Conservation (phyloP, 2,797 vertebrate species). For the Malurus splendens region DNA sequence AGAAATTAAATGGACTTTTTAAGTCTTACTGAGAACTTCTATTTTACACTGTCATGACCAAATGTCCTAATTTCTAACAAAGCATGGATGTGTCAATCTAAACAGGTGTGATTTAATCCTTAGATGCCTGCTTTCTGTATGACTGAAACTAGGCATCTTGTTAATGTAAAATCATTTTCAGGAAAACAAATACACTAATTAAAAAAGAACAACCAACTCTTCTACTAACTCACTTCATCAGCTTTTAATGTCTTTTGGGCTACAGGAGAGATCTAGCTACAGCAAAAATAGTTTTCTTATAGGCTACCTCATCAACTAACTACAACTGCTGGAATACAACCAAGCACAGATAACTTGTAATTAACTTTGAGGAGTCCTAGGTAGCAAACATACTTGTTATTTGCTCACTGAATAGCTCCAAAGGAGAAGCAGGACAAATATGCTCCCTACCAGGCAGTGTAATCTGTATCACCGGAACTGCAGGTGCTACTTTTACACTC, state of each 20-base stretch:
- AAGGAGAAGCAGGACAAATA: not conserved
- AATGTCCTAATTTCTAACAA: not conserved
- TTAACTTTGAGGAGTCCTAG: not conserved
- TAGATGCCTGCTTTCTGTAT: not conserved
- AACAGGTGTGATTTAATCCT: not conserved
- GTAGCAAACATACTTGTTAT: not conserved
- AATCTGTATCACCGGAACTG: not conserved
- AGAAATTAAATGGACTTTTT: not conserved
- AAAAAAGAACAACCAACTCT: not conserved
- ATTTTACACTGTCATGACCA: not conserved
- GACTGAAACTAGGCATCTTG: not conserved
- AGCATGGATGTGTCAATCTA: not conserved
- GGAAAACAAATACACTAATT: not conserved
- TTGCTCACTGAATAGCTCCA: not conserved
- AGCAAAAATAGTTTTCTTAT: not conserved
- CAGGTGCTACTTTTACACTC: not conserved
- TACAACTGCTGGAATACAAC: not conserved
- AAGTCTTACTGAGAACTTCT: not conserved
- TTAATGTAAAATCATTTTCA: not conserved
- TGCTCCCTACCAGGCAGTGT: not conserved
- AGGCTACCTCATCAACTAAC: not conserved
- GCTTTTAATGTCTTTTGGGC: not conserved
- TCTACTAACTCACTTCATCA: not conserved
- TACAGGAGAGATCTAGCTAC: not conserved
- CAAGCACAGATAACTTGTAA: not conserved